Conservation (phyloP, 2,113 vertebrate species). For the Microcebus griseorufus region DNA sequence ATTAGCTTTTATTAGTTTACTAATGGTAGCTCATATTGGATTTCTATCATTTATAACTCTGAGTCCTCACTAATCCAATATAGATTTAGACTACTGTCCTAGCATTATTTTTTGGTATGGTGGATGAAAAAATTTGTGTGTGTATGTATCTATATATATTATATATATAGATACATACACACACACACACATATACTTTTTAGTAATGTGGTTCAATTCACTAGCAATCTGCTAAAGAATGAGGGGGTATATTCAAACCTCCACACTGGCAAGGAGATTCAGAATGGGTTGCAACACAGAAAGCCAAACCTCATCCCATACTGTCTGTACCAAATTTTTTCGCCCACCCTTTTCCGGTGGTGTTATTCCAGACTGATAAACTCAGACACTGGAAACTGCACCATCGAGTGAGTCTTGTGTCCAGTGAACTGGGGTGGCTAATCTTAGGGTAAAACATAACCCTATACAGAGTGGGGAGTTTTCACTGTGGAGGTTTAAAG, state of each 20-base stretch:
- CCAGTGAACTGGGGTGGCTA: neutral
- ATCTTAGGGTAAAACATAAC: neutral
- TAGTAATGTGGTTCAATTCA: neutral
- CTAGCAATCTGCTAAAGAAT: neutral
- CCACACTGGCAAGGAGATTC: neutral
- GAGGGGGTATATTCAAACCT: neutral
- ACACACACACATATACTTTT: neutral
- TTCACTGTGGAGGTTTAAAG: neutral
- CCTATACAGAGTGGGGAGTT: neutral
- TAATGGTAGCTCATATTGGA: neutral
- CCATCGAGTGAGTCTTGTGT: neutral
- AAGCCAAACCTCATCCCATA: neutral
- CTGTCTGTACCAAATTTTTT: neutral
- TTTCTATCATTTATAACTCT: neutral
- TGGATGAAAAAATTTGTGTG: neutral
- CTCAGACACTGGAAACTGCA: neutral
- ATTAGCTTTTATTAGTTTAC: neutral
- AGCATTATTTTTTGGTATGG: neutral
- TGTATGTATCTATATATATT: neutral
- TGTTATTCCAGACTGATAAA: neutral
- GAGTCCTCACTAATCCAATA: neutral
- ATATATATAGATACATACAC: no score
- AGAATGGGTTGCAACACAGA: neutral
- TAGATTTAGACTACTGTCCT: neutral
- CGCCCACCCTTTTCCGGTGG: neutral